phyloP scores from a whole-genome alignment of 2,113 vertebrate genomes.

The Ailurus styani region DNA sequence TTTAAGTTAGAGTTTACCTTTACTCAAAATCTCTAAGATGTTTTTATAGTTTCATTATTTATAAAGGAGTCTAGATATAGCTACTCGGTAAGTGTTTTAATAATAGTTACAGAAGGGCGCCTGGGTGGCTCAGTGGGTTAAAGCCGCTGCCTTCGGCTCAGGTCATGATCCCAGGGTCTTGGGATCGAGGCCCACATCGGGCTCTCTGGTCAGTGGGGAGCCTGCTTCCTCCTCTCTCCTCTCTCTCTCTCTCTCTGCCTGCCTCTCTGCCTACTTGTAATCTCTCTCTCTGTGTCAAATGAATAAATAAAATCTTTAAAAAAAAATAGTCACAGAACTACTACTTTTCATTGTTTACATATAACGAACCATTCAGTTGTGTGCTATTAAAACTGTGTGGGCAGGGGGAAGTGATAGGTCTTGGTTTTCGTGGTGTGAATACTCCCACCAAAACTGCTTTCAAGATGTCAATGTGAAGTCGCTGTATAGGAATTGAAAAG shows the following conservation, averaged over 20 bases:
- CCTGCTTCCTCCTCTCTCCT: no score
- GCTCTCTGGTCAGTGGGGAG: no score
- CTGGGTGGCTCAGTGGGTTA: no score
- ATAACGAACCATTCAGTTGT: not conserved
- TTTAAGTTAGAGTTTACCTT: not conserved
- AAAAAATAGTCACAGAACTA: not conserved
- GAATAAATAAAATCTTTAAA: no score
- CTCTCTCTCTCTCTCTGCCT: no score
- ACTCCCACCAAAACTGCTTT: not conserved
- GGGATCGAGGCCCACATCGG: no score
- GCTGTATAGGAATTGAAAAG: not conserved
- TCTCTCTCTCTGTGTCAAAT: no score
- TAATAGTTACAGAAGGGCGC: not conserved
- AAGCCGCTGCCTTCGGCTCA: no score
- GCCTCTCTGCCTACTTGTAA: no score
- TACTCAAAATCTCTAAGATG: not conserved
- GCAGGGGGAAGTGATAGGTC: rapidly evolving
- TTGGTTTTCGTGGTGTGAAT: not conserved
- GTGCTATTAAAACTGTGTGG: not conserved
- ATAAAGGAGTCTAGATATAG: not conserved
- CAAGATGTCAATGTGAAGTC: not conserved
- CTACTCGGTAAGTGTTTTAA: not conserved
- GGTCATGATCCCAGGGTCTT: no score
- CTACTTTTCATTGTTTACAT: not conserved
- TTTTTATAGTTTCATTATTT: not conserved